Base-by-base conservation (phyloP, 2,888 invertebrate species). In the Stramonita haemastoma region DNA sequence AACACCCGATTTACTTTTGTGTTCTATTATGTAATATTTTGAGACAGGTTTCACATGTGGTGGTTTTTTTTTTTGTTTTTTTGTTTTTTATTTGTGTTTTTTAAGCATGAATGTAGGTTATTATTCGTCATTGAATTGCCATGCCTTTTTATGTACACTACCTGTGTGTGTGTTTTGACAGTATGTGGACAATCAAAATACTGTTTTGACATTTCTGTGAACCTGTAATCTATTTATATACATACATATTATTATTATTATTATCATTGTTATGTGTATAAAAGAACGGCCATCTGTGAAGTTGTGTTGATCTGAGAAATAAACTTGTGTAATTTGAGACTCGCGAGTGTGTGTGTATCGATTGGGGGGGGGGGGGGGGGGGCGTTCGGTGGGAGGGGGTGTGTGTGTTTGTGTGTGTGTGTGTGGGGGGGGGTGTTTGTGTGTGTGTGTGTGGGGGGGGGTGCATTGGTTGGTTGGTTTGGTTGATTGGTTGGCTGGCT, bases 261-360 rank as follows among this genome's bases (percentile, higher is more conserved):
- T 13, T 73, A 13, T 73, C 26, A 86, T 86, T 86, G 86, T 86
- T 86, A 86, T 36, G 66, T 86, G 57, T 73, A 87, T 46, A 36
- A 79, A 77, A 22, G 57, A 77, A 87, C 87, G 57, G 79, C 56
- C 26, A 87, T 13, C 77, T 77, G n/a, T 56, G 79, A 87, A 17
- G 46, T 46, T 77, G 87, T 57, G 87, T 79, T 87, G 79, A 87
- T n/a, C 46, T 77, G 83, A 46, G 57, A 79, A 77, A 87, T 79
- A 87, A 87, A 87, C 34, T 79, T 77, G 87, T 87, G 87, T 87
- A 87, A 77, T 87, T 57, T 73, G 22, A 36, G 81, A 81, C 81
- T 60, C n/a, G 8, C 11, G 17, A 26, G 56, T 22, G 13, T 56
- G 36, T 57, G 22, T 85, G 26, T 46, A 2, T 85, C n/a, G n/a